These are phyloP conservation scores for Danaus chrysippus DNA, from an alignment of 2,888 invertebrate species.

Conservation along the genomic window DNA sequence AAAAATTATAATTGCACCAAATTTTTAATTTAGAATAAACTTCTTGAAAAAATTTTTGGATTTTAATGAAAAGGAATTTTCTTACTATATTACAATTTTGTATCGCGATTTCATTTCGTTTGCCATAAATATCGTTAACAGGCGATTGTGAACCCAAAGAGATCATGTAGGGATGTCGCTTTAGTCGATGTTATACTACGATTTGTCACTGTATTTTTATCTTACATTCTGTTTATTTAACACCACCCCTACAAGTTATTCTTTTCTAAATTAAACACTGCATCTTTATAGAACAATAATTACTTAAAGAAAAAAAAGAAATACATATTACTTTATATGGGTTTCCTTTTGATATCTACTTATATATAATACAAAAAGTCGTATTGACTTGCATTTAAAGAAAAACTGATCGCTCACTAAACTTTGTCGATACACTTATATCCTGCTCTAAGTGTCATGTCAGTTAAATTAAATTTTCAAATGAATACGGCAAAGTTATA, in stretches of 20 bases:
- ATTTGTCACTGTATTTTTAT: too few relatives aligned
- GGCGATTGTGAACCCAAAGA: not conserved
- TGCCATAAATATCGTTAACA: conserved; percentile 1
- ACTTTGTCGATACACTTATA: not conserved
- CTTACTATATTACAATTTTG: not conserved
- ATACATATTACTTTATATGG: too few relatives aligned
- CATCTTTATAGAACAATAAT: too few relatives aligned
- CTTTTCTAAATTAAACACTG: too few relatives aligned
- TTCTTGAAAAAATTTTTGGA: too few relatives aligned
- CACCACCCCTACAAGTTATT: too few relatives aligned
- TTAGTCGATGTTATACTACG: not conserved
- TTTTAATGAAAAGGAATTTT: not conserved
- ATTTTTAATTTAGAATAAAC: too few relatives aligned
- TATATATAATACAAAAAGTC: too few relatives aligned
- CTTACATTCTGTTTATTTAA: too few relatives aligned
- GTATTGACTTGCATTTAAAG: not conserved
- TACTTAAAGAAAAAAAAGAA: too few relatives aligned
- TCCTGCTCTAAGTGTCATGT: conserved; percentile 42
- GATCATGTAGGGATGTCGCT: not conserved
- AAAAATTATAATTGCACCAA: too few relatives aligned
- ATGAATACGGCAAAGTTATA: conserved; percentile 68
- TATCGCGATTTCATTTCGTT: not conserved
- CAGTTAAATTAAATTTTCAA: conserved; percentile 65
- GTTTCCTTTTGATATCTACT: too few relatives aligned
- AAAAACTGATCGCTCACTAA: not conserved